Evolutionary conservation across 2,113 vertebrate species (phyloP).

Genomic region (Cyanoramphus novaezelandiae): DNA sequence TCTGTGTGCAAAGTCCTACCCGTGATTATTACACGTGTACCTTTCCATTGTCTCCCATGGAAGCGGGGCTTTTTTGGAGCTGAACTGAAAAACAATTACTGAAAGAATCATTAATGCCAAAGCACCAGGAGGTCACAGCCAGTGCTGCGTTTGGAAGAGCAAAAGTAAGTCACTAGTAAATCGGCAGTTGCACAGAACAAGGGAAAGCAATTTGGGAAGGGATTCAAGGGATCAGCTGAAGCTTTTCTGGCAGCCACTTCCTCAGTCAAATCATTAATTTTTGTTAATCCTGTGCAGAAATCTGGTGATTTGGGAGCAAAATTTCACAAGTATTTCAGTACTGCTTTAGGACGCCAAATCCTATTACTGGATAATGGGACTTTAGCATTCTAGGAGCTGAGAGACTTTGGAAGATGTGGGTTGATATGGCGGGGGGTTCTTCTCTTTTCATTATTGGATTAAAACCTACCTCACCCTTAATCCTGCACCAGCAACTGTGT

Average conservation of each 20-base stretch:
- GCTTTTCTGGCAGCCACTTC: constrained; percentile 12
- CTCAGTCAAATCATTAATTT: not conserved
- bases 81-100: constrained; percentile 7
- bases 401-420: not conserved
- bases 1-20: constrained; percentile 28
- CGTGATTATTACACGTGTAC: constrained; percentile 33
- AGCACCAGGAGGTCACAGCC: not conserved
- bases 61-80: not conserved
- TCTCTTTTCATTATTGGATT: constrained; percentile 1
- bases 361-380: constrained; percentile 17
- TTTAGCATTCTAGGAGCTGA: not conserved
- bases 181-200: not conserved
- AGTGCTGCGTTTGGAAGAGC: not conserved
- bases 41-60: not conserved
- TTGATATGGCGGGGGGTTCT: not conserved
- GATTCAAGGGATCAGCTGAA: not conserved
- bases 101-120: not conserved
- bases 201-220: not conserved
- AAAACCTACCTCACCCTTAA: not conserved
- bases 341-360: constrained; percentile 28
- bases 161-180: not conserved
- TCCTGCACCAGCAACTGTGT: not conserved
- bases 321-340: not conserved
- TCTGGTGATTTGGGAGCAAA: not conserved
- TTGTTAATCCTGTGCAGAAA: constrained; percentile 49